Evolutionary conservation across 53 echinoderm and acorn worm species (phyloP), one percentile per base, ranked within the genome.

Genomic region (Paelopatides confundens): DNA sequence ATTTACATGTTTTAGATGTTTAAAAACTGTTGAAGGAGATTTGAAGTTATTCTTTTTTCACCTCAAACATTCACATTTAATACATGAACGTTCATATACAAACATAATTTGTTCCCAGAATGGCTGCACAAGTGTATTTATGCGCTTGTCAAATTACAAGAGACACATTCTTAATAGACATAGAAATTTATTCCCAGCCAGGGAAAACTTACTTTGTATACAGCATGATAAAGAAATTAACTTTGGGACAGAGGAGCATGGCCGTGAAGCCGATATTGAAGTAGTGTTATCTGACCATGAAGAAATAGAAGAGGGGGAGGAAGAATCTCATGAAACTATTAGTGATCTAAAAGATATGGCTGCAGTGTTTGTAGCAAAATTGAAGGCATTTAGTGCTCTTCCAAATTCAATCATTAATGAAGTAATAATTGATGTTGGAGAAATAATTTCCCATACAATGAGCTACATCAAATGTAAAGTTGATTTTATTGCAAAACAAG

Each of bases 341-440:
- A 35, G 24, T 23, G 23, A 38, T 4, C 10, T 71, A 38, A 38
- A 71, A 71, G 71, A 71, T 24, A 40, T 46, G 12, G 13, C 28
- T 38, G 39, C 71, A n/a, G 40, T 71, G 37, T 71, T 71, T 71
- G 71, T 71, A 6, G 71, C 71, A 38, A 71, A 71, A 28, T 26
- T 71, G 4, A 71, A 71, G 40, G 24, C 46, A 17, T 11, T 38
- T 46, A 38, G 21, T 46, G 39, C 71, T 10, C n/a, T 71, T 71
- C 26, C 71, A 39, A 26, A 18, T 46, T 71, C 71, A 40, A 15
- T 71, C 46, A 46, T 21, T 10, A 35, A 71, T 39, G 38, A 71
- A 38, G 11, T 38, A 10, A 24, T 71, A 7, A 71, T 12, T 40
- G 71, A 71, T 38, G 39, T 71, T 23, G 39, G 24, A 71, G 71